These are phyloP conservation scores for Theropithecus gelada DNA, from an alignment of 2,113 vertebrate species.

Conservation along the genomic window DNA sequence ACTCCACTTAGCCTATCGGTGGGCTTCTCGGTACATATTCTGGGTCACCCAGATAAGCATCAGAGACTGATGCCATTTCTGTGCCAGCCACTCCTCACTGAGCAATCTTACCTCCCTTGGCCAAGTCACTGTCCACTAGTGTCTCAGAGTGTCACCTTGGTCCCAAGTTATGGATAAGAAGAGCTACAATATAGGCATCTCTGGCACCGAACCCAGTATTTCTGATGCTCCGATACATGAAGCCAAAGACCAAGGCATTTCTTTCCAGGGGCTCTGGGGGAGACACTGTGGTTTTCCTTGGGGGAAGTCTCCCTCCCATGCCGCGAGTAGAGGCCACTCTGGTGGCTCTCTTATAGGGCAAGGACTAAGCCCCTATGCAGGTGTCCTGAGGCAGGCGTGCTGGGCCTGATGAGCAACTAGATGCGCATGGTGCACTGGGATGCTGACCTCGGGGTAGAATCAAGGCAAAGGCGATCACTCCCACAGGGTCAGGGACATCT, in stretches of 20 bases:
- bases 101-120: neutral
- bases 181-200: neutral
- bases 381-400: accelerated
- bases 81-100: neutral
- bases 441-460: no score
- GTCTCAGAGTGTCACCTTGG: neutral
- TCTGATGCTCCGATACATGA: neutral
- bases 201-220: neutral
- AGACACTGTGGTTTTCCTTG: neutral
- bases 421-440: accelerated
- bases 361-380: neutral
- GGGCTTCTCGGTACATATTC: neutral
- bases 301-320: neutral
- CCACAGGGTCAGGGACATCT: neutral
- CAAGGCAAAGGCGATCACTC: neutral
- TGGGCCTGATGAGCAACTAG: neutral
- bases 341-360: neutral
- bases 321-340: neutral
- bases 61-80: accelerated
- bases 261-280: neutral
- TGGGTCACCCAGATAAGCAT: neutral
- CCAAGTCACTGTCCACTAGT: neutral
- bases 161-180: neutral
- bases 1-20: neutral
- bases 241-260: neutral